Conservation (phyloP, 2,888 invertebrate species). For the Craniophora ligustri region DNA sequence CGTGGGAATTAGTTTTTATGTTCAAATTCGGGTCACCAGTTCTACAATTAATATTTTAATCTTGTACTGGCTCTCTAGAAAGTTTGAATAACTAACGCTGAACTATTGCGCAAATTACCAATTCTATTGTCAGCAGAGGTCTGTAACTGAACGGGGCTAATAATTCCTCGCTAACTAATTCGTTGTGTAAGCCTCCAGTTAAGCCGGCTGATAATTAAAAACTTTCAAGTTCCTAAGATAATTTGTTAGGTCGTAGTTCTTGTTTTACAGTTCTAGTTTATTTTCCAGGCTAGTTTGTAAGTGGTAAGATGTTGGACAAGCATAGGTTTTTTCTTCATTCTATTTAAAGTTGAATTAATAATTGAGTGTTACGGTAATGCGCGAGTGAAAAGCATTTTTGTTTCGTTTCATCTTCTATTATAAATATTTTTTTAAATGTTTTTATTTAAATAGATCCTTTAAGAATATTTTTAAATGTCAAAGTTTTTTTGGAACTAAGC, state of each 20-base stretch:
- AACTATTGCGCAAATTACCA: conserved; percentile 29
- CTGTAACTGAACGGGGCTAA: conserved; percentile 14
- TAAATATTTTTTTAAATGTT: too few species aligned
- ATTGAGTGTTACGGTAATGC: too few species aligned
- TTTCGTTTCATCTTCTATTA: too few species aligned
- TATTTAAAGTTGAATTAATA: not conserved
- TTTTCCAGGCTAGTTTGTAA: conserved; percentile 12
- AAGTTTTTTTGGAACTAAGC: too few species aligned
- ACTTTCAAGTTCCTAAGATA: conserved; percentile 23
- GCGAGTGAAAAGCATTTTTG: too few species aligned
- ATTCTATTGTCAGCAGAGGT: conserved; percentile 8
- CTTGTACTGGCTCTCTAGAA: conserved; percentile 6
- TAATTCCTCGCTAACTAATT: conserved; percentile 17
- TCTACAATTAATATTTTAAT: conserved; percentile 16
- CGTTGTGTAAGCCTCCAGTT: conserved; percentile 27
- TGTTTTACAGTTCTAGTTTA: conserved; percentile 3
- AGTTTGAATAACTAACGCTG: conserved; percentile 12
- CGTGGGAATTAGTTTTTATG: conserved; percentile 3
- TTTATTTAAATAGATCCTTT: too few species aligned
- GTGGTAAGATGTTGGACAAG: conserved; percentile 4
- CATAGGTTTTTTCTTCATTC: not conserved
- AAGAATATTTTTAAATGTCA: too few species aligned
- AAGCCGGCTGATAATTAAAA: conserved; percentile 42
- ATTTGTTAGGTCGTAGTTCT: conserved; percentile 22
- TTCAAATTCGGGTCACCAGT: conserved; percentile 6